These are phyloP conservation scores for Gorsachius magnificus DNA, from an alignment of 2,797 vertebrate species.

Conservation along the genomic window DNA sequence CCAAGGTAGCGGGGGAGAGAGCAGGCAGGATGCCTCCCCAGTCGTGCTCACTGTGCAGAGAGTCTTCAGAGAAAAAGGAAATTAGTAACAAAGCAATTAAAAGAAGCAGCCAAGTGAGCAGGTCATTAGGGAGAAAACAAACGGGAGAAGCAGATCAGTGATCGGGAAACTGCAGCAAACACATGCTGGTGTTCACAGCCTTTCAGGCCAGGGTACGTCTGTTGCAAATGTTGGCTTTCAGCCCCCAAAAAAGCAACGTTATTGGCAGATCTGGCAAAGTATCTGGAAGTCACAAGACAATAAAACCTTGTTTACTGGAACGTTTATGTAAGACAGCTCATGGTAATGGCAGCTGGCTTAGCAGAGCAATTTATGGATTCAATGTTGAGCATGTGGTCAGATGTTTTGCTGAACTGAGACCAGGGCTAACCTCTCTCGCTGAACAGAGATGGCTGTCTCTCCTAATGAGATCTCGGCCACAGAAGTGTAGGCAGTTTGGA, in stretches of 20 bases:
- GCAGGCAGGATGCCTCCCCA: background rate
- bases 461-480: background rate
- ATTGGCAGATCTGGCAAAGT: background rate
- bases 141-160: background rate
- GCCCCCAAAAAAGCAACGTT: accelerated
- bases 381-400: background rate
- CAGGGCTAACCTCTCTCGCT: background rate
- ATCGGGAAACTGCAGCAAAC: background rate
- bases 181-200: accelerated
- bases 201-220: background rate
- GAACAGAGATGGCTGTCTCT: background rate
- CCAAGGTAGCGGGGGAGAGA: background rate
- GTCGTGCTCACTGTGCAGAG: background rate
- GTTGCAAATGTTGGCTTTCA: background rate
- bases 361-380: background rate
- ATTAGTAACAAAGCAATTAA: background rate
- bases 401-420: background rate
- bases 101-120: background rate
- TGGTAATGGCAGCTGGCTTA: background rate
- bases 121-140: background rate
- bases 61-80: background rate
- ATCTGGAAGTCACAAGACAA: background rate
- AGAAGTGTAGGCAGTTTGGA: background rate
- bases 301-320: background rate
- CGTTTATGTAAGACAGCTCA: background rate